A percentile compares a stretch with the other conserved stretches of the same genome.
phyloP scores from a whole-genome alignment of 2,888 invertebrate genomes.

The Timema podura region DNA sequence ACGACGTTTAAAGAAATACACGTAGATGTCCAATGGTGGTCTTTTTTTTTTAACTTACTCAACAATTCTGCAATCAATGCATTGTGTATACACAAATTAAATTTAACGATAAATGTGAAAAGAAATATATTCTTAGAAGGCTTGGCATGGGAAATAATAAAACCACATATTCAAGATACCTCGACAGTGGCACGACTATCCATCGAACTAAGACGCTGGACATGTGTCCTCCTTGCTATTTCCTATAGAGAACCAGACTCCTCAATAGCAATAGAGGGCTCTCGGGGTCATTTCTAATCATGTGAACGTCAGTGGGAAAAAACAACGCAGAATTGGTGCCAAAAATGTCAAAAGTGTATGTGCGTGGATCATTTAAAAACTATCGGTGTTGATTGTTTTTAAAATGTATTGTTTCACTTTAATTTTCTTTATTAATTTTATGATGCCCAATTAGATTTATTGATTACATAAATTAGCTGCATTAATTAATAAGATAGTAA shows the following conservation, averaged over 20 bases:
- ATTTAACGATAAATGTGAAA: too few relatives aligned
- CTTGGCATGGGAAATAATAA: too few relatives aligned
- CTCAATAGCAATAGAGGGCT: not conserved
- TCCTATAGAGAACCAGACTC: not conserved
- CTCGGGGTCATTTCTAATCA: not conserved
- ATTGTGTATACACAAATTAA: not conserved
- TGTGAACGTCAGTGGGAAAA: not conserved
- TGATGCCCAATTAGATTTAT: too few relatives aligned
- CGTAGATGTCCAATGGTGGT: not conserved
- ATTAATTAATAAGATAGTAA: too few relatives aligned
- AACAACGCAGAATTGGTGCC: not conserved
- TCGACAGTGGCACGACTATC: not conserved
- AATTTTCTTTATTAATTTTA: too few relatives aligned
- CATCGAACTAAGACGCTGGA: not conserved
- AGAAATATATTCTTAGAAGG: too few relatives aligned
- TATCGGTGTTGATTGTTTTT: too few relatives aligned
- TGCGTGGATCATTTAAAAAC: not conserved
- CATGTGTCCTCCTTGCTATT: not conserved
- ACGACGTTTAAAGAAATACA: not conserved
- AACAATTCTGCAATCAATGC: conserved; percentile 6
- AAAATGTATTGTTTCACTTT: too few relatives aligned
- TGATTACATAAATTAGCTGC: too few relatives aligned
- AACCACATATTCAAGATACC: too few relatives aligned
- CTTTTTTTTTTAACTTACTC: not conserved
- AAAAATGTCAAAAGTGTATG: not conserved